Conservation (phyloP, 2,797 vertebrate genomes). For the Bryconaethiops microstoma region DNA sequence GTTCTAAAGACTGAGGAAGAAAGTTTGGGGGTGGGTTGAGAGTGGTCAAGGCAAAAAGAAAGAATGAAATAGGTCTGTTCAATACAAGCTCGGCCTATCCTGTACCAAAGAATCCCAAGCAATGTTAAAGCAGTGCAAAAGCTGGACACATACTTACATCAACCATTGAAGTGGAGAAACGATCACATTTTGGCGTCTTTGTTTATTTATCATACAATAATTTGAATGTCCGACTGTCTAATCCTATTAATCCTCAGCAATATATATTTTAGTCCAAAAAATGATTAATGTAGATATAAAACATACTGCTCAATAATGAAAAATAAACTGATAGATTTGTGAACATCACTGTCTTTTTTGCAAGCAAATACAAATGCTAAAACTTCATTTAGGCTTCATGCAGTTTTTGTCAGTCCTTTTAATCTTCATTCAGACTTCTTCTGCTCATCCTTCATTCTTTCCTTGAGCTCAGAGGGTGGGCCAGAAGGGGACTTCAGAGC, state of each 20-base stretch:
- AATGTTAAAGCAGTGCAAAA: background rate
- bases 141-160: background rate
- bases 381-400: conserved; percentile 16
- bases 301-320: background rate
- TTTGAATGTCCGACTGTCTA: background rate
- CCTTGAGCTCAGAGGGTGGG: conserved; percentile 19
- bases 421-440: conserved; percentile 10
- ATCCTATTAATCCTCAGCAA: too few relatives aligned
- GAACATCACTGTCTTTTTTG: background rate
- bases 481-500: conserved; percentile 12
- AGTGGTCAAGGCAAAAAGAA: background rate
- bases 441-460: conserved; percentile 13
- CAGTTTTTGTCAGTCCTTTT: conserved; percentile 15
- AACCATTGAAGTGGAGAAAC: background rate
- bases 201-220: background rate
- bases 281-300: background rate
- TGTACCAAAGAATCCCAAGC: too few relatives aligned
- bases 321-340: background rate
- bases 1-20: background rate
- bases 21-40: background rate
- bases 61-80: background rate
- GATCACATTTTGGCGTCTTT: background rate
- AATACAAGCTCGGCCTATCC: background rate
- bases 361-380: background rate
- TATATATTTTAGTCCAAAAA: too few relatives aligned